A percentile compares a stretch with the other conserved stretches of the same genome.
Conservation (phyloP, 2,797 vertebrate species). For the Falco columbarius region DNA sequence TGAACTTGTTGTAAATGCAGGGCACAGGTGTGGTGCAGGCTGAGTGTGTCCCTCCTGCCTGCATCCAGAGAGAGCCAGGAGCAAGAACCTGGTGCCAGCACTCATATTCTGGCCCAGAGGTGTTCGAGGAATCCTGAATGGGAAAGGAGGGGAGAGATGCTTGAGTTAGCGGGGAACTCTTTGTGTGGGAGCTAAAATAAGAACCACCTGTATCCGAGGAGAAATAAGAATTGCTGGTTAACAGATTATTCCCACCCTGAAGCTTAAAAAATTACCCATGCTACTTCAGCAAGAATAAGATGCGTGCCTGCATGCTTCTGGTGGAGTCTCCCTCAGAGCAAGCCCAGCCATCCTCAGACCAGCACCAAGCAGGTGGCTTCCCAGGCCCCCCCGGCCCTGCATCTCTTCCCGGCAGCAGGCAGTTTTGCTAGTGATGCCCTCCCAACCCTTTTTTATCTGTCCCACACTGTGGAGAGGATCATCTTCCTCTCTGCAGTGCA, state of each 20-base stretch:
- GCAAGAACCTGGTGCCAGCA: rapidly evolving
- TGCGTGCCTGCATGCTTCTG: rapidly evolving
- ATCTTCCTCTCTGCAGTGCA: rapidly evolving
- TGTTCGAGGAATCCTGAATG: background rate
- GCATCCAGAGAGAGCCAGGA: rapidly evolving
- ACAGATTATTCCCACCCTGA: background rate
- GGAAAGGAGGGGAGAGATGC: background rate
- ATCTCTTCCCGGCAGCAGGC: background rate
- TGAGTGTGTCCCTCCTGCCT: rapidly evolving
- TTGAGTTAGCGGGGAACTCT: background rate
- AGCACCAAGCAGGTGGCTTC: background rate
- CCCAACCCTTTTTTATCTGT: background rate
- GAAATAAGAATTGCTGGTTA: background rate
- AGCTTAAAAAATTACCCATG: background rate
- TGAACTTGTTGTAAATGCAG: background rate
- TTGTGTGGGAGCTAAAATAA: background rate
- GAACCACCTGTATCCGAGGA: background rate
- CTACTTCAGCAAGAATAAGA: background rate
- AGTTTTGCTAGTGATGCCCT: background rate
- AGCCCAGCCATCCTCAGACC: background rate
- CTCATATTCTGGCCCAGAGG: background rate
- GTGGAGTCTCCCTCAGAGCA: background rate
- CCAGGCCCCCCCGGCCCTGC: rapidly evolving
- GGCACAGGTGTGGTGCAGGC: rapidly evolving
- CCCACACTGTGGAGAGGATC: background rate